These are phyloP conservation scores for Dorcus parallelipipedus DNA, from an alignment of 2,888 invertebrate species.

Conservation along the genomic window DNA sequence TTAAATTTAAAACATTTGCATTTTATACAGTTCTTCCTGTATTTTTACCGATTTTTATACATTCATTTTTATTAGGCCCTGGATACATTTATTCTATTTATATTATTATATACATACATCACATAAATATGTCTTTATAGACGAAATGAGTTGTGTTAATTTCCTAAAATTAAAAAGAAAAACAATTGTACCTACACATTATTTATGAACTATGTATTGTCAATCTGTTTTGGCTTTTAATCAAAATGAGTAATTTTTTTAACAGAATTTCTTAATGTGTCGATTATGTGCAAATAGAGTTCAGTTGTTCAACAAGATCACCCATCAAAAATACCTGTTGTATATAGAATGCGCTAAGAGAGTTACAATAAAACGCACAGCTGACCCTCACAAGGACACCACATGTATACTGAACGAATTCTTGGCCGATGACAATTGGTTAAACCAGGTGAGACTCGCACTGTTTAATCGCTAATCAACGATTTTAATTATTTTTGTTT, in stretches of 20 bases:
- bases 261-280: conserved; percentile 75
- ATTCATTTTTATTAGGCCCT: too few relatives aligned
- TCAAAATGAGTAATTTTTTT: conserved; percentile 11
- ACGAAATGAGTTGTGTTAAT: too few relatives aligned
- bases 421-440: conserved; percentile 77
- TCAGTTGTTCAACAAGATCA: conserved; percentile 75
- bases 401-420: conserved; percentile 83
- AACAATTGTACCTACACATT: too few relatives aligned
- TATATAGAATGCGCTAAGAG: conserved; percentile 79
- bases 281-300: conserved; percentile 72
- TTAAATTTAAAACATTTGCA: too few relatives aligned
- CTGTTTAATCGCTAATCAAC: conserved; percentile 13
- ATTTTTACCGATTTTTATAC: too few relatives aligned
- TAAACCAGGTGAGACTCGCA: conserved; percentile 64
- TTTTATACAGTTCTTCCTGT: too few relatives aligned
- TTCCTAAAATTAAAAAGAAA: too few relatives aligned
- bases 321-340: conserved; percentile 83
- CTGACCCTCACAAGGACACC: conserved; percentile 74
- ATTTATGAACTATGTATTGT: too few relatives aligned
- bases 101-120: too few relatives aligned
- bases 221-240: too few relatives aligned
- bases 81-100: too few relatives aligned
- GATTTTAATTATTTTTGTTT: conserved; percentile 22
- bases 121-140: too few relatives aligned
- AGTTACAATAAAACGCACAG: conserved; percentile 72